These are phyloP conservation scores for Electrona antarctica DNA, from an alignment of 2,113 vertebrate genomes.

Conservation along the genomic window DNA sequence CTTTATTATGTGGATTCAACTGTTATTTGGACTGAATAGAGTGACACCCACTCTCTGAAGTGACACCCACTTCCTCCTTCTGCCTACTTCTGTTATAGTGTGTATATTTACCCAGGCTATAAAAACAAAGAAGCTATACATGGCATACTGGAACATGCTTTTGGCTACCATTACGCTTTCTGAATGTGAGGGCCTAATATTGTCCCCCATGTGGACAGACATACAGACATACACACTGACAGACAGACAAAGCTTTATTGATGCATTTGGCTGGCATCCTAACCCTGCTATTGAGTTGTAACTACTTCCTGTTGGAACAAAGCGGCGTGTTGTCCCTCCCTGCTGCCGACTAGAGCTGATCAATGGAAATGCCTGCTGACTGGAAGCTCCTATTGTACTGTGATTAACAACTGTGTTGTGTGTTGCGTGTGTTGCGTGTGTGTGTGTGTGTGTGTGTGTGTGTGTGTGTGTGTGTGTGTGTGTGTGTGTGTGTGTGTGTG, in stretches of 20 bases:
- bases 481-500: too few species aligned
- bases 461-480: too few species aligned
- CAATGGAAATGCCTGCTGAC: constrained; percentile 63
- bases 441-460: too few species aligned
- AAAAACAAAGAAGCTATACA: constrained; percentile 18
- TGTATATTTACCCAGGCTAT: constrained; percentile 7
- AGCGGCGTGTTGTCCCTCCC: constrained; percentile 44
- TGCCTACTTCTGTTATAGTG: background rate
- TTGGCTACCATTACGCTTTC: background rate
- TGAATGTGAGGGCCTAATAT: constrained; percentile 22
- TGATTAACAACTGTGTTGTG: constrained; percentile 60
- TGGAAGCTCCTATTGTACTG: constrained; percentile 65
- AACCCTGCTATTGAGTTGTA: constrained; percentile 52
- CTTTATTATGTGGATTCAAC: constrained; percentile 17
- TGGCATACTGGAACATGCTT: constrained; percentile 45
- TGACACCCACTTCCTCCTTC: constrained; percentile 9
- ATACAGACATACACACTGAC: background rate
- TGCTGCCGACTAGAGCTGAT: constrained; percentile 48
- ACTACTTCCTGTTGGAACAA: constrained; percentile 61
- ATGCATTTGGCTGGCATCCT: constrained; percentile 52
- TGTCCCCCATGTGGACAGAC: background rate
- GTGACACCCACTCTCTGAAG: constrained; percentile 19
- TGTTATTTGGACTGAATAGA: constrained; percentile 43
- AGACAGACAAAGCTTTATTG: constrained; percentile 48
- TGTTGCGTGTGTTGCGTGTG: constrained; percentile 1